phyloP scores from a whole-genome alignment of 2,888 invertebrate genomes.

The Leptura quadrifasciata region DNA sequence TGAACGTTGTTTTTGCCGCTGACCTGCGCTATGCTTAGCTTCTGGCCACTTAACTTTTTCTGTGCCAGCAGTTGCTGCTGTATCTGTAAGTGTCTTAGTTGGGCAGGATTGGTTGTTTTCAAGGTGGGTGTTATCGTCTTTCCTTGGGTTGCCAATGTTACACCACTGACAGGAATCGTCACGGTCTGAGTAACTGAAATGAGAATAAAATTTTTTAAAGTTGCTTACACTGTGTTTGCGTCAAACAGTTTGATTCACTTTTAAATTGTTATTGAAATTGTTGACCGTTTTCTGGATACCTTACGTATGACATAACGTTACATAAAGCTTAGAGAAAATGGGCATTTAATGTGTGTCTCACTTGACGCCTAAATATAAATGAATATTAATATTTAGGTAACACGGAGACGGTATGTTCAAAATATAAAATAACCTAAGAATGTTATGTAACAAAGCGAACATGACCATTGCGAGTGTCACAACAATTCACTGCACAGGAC shows the following conservation, averaged over 20 bases:
- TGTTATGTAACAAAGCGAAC: no score
- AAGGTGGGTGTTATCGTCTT: slow-evolving; percentile 72
- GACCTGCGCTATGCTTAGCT: slow-evolving; percentile 76
- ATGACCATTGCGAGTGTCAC: no score
- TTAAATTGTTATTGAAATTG: slow-evolving; percentile 24
- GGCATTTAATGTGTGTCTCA: slow-evolving; percentile 50
- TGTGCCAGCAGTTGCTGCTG: slow-evolving; percentile 78
- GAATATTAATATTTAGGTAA: slow-evolving; percentile 49
- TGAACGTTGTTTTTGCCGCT: slow-evolving; percentile 75
- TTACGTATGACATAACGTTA: slow-evolving; percentile 31
- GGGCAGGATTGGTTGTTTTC: slow-evolving; percentile 78
- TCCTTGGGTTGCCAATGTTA: slow-evolving; percentile 72
- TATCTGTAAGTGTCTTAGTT: slow-evolving; percentile 80
- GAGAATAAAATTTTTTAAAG: background rate
- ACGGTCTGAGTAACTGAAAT: slow-evolving; percentile 72
- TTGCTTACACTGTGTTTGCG: background rate
- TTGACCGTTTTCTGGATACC: slow-evolving; percentile 48
- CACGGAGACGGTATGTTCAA: slow-evolving; percentile 45
- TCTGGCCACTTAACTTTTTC: slow-evolving; percentile 76
- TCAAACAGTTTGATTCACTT: background rate
- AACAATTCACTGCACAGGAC: no score
- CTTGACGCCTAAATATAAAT: slow-evolving; percentile 54
- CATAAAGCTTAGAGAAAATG: slow-evolving; percentile 47
- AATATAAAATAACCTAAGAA: no score
- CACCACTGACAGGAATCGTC: slow-evolving; percentile 76